phyloP scores from a whole-genome alignment of 2,797 vertebrate genomes.

The Hoplostethus atlanticus region DNA sequence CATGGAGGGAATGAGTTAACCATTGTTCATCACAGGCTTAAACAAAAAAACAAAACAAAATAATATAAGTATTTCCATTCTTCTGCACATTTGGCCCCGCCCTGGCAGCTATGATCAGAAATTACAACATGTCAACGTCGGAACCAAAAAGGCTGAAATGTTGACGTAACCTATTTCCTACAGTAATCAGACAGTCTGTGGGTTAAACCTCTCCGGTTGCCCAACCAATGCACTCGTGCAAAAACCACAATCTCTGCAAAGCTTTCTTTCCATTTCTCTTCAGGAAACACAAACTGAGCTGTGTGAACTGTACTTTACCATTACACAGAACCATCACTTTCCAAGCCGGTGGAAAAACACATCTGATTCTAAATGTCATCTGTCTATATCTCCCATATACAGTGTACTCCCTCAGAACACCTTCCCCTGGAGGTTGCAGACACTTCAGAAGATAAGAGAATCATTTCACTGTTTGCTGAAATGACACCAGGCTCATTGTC shows the following conservation, averaged over 20 bases:
- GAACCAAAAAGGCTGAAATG: slow-evolving; percentile 16
- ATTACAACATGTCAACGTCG: slow-evolving; percentile 1
- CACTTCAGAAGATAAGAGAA: slow-evolving; percentile 52
- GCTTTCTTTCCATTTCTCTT: slow-evolving; percentile 82
- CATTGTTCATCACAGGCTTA: slow-evolving; percentile 20
- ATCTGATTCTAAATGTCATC: slow-evolving; percentile 80
- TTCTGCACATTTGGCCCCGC: slow-evolving; percentile 12
- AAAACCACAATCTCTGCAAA: slow-evolving; percentile 76
- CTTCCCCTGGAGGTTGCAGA: slow-evolving; percentile 57
- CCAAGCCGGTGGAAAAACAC: slow-evolving; percentile 79
- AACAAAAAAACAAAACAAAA: slow-evolving; percentile 32
- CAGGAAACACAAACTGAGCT: slow-evolving; percentile 83
- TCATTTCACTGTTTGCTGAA: slow-evolving; percentile 67
- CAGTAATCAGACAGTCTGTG: slow-evolving; percentile 55
- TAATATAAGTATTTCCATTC: slow-evolving; percentile 40
- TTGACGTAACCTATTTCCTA: slow-evolving; percentile 56
- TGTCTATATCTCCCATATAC: slow-evolving; percentile 69
- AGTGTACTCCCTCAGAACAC: slow-evolving; percentile 68
- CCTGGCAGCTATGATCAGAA: neutral
- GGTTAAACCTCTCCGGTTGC: slow-evolving; percentile 51
- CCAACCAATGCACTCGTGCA: slow-evolving; percentile 39
- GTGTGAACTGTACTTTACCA: slow-evolving; percentile 38
- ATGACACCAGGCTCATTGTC: slow-evolving; percentile 77
- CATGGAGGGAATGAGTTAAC: slow-evolving; percentile 46
- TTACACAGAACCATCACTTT: slow-evolving; percentile 69